Evolutionary conservation across 2,797 vertebrate genomes (phyloP), one percentile per base, ranked within the genome.

Genomic region (Threskiornis aethiopicus): DNA sequence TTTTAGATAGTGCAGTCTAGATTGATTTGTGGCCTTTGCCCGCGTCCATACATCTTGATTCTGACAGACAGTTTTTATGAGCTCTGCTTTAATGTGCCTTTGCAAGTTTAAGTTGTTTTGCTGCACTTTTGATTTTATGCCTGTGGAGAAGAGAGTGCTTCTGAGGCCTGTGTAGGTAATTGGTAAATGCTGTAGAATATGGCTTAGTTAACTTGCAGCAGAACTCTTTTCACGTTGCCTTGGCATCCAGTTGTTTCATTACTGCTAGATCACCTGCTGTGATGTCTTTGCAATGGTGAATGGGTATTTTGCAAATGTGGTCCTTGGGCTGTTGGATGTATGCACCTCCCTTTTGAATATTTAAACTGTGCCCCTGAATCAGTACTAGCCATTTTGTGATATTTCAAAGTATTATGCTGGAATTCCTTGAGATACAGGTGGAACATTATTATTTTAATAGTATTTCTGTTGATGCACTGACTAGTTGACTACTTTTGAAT

Each of bases 11-110:
- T 66, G 58, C 55, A 41, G 57, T 66, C 44, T 46, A 4, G 87
- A 78, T 65, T 96, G 89, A 96, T 96, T 92, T 92, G 88, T 91
- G 90, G 87, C 70, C 84, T 95, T 96, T 95, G 84, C 64, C 59
- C 24, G 4, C 35, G 59, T 76, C 89, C 66, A 49, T 95, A 84
- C 58, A 55, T 94, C 89, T 88, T 86, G 84, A 78, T 89, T 94
- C 86, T 96, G 89, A 70, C 76, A 62, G 80, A 26, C 28, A 39
- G 59, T 35, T 92, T 88, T 94, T 80, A 95, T 75, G 66, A 97
- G 79, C 31, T 93, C 33, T 78, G 69, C 81, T 95, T 91, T 97
- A 88, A 92, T 70, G 64, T 72, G 25, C 81, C 80, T 95, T 84
- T 92, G 84, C 81, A 91, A 92, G 46, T 95, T 91, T 16, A 69